Base-by-base conservation (phyloP, 2,797 vertebrate species). In the Acanthornis magna region DNA sequence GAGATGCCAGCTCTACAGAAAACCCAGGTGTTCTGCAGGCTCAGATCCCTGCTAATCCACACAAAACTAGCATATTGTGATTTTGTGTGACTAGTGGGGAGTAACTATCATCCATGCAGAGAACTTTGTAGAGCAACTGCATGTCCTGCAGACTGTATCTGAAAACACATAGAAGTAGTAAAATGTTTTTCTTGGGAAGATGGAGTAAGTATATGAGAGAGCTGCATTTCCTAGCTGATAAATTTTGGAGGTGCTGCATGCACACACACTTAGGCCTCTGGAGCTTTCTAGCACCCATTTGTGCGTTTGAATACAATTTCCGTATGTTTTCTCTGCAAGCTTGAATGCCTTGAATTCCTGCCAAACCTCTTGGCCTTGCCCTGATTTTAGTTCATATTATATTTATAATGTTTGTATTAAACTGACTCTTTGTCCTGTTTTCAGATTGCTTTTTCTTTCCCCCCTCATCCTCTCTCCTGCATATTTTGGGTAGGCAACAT, bases 321-420 rank as follows among this genome's bases (percentile, higher is more conserved):
- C 47, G 40, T 95, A 94, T 26, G 70, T 97, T 97, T 95, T 90
- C 90, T 79, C 63, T 91, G 93, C 89, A 97, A 95, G 91, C 93
- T 84, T 96, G 94, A 81, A 77, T 96, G 81, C 51, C 78, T 92
- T 98, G 96, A 96, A 80, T 91, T 89, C 40, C 72, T 91, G 97
- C 97, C 97, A 98, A 96, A 83, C 77, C 94, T 88, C 95, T 95
- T 97, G 97, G 97, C 96, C 91, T 96, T 97, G 84, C 47, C 93
- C 95, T 80, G 96, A 81, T 93, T 97, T 97, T 91, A 96, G 89
- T 96, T 98, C 97, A 97, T 98, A 90, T 97, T 97, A 96, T 97
- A 98, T 98, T 98, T 98, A 98, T 97, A 92, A 97, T 96, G 96
- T 97, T 98, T 97, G 86, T 96, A 97, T 97, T 97, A 97, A 96